Evolutionary conservation across 2,113 vertebrate genomes (phyloP).

Genomic region (Cyphomyrus plagiostoma): DNA sequence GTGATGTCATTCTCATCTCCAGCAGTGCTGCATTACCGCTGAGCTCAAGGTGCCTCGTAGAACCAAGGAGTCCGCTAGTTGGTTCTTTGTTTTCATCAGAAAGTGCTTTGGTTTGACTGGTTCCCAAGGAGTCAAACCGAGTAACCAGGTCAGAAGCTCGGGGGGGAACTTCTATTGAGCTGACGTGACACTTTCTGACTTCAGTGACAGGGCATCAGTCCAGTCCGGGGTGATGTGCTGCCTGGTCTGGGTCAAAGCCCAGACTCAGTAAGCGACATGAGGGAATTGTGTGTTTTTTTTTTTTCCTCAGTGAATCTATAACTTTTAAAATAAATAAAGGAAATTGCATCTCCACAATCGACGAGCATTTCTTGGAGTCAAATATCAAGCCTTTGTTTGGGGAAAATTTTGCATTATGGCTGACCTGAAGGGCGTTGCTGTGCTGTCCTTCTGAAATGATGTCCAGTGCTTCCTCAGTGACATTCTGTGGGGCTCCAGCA

Average conservation of each 20-base stretch:
- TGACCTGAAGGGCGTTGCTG: not conserved
- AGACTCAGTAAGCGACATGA: not conserved
- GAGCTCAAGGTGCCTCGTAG: not conserved
- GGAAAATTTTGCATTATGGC: not conserved
- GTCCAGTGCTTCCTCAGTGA: not conserved
- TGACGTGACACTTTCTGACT: not conserved
- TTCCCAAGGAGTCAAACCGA: conserved; percentile 11
- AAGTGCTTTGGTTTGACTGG: not conserved
- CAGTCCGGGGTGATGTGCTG: not conserved
- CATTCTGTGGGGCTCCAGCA: not conserved
- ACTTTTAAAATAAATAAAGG: conserved; percentile 4
- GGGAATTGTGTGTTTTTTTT: not conserved
- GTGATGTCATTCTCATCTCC: not conserved
- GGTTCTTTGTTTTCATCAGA: not conserved
- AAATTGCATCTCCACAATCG: not conserved
- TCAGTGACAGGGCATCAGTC: not conserved
- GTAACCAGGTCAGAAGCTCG: not conserved
- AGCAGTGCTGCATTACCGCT: not conserved
- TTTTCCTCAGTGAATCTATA: not conserved
- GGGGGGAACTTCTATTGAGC: not conserved
- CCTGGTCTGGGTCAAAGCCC: not conserved
- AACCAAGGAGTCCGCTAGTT: not conserved
- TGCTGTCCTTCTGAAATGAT: not conserved
- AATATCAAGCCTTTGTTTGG: not conserved
- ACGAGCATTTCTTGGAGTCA: not conserved